Base-by-base conservation (phyloP, 35 echinoderm and acorn worm genomes). In the Heliocidaris erythrogramma region DNA sequence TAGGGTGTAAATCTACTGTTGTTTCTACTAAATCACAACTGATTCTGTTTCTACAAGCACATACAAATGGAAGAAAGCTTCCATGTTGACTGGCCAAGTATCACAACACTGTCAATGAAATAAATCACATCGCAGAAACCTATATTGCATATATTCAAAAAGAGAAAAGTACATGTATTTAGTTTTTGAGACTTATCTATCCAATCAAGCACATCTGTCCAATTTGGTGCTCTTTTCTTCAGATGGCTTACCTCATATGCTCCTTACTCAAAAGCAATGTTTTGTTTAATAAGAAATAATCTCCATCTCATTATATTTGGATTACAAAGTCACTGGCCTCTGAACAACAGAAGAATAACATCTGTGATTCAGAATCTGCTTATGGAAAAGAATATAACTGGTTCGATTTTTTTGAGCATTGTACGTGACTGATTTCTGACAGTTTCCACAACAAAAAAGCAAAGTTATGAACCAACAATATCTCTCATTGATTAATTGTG, bases 401-500 rank as follows among this genome's bases (percentile, higher is more conserved):
- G 8, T 78, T 78, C 27, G 7, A 21, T 27, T 69, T n/a, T 69
- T 7, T 78, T n/a, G 21, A 78, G 5, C 8, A 78, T 78, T 78
- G 65, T 78, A 78, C 65, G 14, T n/a, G 65, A 89, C 18, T 89
- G 87, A 89, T 32, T 32, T 47, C 87, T 89, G 87, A 89, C 87
- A 89, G 87, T 47, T 47, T 89, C 65, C 30, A 17, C 87, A 48
- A 89, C 30, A 89, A 89, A 89, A 89, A 48, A 89, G 17, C 31
- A 42, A 47, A 48, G 32, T 89, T 89, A 7, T 89, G 13, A 13
- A 89, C 91, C 16, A 11, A 92, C 91, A 92, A 92, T 52, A 92
- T 92, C 48, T 92, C 48, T 92, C 49, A 92, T 92, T 92, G 91
- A 92, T 50, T 92, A 52, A 92, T 92, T 92, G 91, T 48, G 91